Conservation (phyloP, 1,140 invertebrate species). For the Drosophila nannoptera region DNA sequence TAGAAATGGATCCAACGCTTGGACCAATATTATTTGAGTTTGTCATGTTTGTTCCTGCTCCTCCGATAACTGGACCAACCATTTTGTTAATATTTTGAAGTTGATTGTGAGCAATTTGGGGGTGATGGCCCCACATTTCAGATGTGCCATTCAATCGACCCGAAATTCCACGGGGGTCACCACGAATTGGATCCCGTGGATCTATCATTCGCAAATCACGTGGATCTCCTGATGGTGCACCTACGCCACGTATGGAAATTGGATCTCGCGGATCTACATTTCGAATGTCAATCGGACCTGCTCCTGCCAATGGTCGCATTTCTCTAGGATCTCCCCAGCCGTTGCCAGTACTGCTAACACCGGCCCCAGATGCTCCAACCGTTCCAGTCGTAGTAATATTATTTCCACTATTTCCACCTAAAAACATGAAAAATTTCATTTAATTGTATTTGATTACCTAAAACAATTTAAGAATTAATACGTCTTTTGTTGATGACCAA, state of each 20-base stretch:
- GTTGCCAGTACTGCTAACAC: slow-evolving; percentile 56
- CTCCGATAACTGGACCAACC: slow-evolving; percentile 79
- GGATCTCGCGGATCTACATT: slow-evolving; percentile 68
- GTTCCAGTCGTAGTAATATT: slow-evolving; percentile 44
- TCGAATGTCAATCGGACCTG: slow-evolving; percentile 59
- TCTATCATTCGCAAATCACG: slow-evolving; percentile 81
- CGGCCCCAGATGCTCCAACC: slow-evolving; percentile 33
- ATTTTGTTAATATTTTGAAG: slow-evolving; percentile 74
- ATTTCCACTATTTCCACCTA: slow-evolving; percentile 47
- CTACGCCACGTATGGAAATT: slow-evolving; percentile 75
- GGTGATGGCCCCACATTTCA: slow-evolving; percentile 89
- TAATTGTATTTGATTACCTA: background rate
- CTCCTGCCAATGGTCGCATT: slow-evolving; percentile 58
- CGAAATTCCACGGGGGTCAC: slow-evolving; percentile 87
- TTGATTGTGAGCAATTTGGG: slow-evolving; percentile 79
- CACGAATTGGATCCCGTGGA: slow-evolving; percentile 83
- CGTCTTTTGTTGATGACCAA: too few species aligned
- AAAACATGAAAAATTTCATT: background rate
- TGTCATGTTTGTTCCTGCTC: slow-evolving; percentile 26
- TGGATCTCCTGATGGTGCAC: slow-evolving; percentile 80
- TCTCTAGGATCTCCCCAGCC: slow-evolving; percentile 81
- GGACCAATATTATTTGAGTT: slow-evolving; percentile 41
- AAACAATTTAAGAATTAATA: background rate
- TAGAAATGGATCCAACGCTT: slow-evolving; percentile 43
- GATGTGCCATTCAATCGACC: slow-evolving; percentile 80